phyloP scores from a whole-genome alignment of 2,113 vertebrate genomes.

The Malurus cyaneus region DNA sequence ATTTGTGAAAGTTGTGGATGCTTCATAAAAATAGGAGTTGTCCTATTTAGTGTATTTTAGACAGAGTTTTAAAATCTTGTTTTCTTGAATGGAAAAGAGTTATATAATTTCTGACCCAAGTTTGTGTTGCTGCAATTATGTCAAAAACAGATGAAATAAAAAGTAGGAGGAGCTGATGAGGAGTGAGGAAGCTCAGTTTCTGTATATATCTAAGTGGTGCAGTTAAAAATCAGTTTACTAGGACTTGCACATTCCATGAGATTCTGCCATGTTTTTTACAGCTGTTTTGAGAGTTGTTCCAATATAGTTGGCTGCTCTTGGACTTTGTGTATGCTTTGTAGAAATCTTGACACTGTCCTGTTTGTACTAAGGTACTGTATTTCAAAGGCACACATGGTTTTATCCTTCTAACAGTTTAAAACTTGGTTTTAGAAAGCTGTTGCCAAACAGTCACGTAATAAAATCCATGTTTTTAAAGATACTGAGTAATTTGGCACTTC shows the following conservation, averaged over 20 bases:
- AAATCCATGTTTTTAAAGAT: not conserved
- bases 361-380: not conserved
- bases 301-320: not conserved
- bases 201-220: not conserved
- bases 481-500: not conserved
- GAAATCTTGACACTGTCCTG: not conserved
- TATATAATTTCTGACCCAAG: not conserved
- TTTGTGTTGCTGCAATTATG: not conserved
- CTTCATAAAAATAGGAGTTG: conserved; percentile 59
- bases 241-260: conserved; percentile 21
- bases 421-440: conserved; percentile 13
- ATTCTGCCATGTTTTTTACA: not conserved
- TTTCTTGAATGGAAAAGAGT: conserved; percentile 20
- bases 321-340: not conserved
- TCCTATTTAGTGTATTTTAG: conserved; percentile 30
- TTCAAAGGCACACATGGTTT: not conserved
- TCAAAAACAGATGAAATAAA: not conserved
- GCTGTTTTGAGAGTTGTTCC: not conserved
- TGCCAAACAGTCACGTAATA: not conserved
- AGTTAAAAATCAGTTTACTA: conserved; percentile 6
- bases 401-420: not conserved
- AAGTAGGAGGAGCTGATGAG: not conserved
- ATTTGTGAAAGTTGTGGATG: conserved; percentile 46
- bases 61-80: not conserved
- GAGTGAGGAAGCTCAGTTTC: not conserved